These are phyloP conservation scores for Etheostoma spectabile DNA, from an alignment of 2,113 vertebrate genomes.

Conservation along the genomic window DNA sequence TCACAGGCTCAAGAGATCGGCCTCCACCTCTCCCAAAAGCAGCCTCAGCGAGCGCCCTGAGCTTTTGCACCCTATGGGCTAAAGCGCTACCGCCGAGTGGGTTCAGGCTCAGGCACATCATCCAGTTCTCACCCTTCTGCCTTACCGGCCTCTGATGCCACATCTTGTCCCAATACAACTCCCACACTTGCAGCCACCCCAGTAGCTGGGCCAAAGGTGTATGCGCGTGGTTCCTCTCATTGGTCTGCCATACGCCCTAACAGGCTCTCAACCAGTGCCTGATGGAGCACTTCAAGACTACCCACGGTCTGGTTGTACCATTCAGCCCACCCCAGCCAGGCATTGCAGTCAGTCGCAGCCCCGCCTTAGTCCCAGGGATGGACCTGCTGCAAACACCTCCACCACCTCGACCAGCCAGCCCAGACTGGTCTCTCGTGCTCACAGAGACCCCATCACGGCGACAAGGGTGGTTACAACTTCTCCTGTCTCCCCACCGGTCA, in stretches of 20 bases:
- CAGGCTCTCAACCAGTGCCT: conserved; percentile 87
- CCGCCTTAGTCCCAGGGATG: conserved; percentile 80
- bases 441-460: conserved; percentile 83
- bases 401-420: conserved; percentile 67
- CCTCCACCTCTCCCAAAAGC: conserved; percentile 81
- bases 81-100: conserved; percentile 76
- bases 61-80: conserved; percentile 51
- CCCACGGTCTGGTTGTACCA: conserved; percentile 88
- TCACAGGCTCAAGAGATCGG: conserved; percentile 85
- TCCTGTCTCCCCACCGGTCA: conserved; percentile 76
- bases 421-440: conserved; percentile 58
- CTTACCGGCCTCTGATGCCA: too few relatives aligned
- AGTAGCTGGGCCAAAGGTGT: conserved; percentile 63
- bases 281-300: conserved; percentile 91
- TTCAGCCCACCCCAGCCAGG: conserved; percentile 76
- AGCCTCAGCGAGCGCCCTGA: conserved; percentile 70
- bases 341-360: conserved; percentile 69
- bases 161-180: conserved; percentile 72
- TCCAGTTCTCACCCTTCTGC: conserved; percentile 70
- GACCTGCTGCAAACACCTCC: conserved; percentile 53
- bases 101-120: conserved; percentile 53
- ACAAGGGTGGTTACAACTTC: conserved; percentile 68
- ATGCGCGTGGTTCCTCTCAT: conserved; percentile 46
- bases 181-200: conserved; percentile 48
- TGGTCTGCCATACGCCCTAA: conserved; percentile 92